A percentile compares a stretch with the other conserved stretches of the same genome.
These are phyloP conservation scores for Chamaetylas fuelleborni DNA, from an alignment of 2,113 vertebrate genomes.

Conservation along the genomic window DNA sequence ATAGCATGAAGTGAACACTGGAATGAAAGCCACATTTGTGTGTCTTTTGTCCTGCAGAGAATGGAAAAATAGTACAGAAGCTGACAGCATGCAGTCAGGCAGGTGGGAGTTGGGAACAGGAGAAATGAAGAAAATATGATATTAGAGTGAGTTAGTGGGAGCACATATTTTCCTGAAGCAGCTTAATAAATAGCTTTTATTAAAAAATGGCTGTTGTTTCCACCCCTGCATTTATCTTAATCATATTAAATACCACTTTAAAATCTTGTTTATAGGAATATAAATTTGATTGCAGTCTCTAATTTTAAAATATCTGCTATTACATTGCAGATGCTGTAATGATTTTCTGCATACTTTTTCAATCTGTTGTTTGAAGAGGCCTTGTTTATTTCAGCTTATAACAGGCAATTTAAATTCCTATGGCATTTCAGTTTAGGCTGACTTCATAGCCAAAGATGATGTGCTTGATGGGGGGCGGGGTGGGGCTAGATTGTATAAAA, in stretches of 20 bases:
- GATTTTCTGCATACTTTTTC: neutral
- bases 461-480: neutral
- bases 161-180: neutral
- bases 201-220: neutral
- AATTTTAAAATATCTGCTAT: neutral
- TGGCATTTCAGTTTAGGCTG: neutral
- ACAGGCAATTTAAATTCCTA: neutral
- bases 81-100: neutral
- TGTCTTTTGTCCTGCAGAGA: neutral
- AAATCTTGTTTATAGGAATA: neutral
- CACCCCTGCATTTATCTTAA: neutral
- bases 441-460: neutral
- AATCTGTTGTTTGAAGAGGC: neutral
- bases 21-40: neutral
- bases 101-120: neutral
- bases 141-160: neutral
- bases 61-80: neutral
- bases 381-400: neutral
- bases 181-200: neutral
- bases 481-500: neutral
- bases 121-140: neutral
- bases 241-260: neutral
- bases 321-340: neutral
- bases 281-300: neutral
- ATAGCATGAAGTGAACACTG: neutral